Base-by-base conservation (phyloP, 2,113 vertebrate genomes). In the Scomber colias region DNA sequence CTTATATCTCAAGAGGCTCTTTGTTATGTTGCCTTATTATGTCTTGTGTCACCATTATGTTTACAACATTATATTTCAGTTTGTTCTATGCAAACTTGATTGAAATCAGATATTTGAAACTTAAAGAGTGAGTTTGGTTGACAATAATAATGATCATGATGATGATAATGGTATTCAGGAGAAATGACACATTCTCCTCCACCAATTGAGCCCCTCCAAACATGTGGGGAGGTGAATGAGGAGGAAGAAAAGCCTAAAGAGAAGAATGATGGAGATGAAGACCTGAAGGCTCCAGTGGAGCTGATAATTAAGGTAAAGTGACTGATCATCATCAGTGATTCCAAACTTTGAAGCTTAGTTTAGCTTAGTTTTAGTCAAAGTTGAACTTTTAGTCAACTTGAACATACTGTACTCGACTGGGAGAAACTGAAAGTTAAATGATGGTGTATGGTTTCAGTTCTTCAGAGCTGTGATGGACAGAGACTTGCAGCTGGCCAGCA, bases 381-480 rank as follows among this genome's bases (percentile, higher is more conserved):
- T 75, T 11, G 15, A 19, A 14, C 9, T 68, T 65, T 64, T 3
- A 44, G 3, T 60, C 13, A 62, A 4, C 15, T 40, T 53, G 3
- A 44, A 48, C 9, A 14, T 17, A 17, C 46, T 17, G 11, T 19
- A 15, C 17, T 27, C n/a, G 4, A 17, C 4, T 63, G 5, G 21
- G 5, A 31, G 49, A 46, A 49, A 44, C 3, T 54, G 0, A 73
- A 60, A 63, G 8, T 57, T 1, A 64, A 4, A 3, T 81, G 13
- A 70, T 55, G 24, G 13, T 64, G 11, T 86, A 3, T 80, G 59
- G 75, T 91, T 95, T 83, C 78, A 97, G 97, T 96, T 97, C 84
- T 92, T 97, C 71, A 86, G 86, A 89, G 95, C 96, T 79, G 84
- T 97, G 91, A 96, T 90, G 94, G 81, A 82, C 31, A 89, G 62